These are phyloP conservation scores for Drosophila macrospina DNA, from an alignment of 2,888 invertebrate species.

Conservation along the genomic window DNA sequence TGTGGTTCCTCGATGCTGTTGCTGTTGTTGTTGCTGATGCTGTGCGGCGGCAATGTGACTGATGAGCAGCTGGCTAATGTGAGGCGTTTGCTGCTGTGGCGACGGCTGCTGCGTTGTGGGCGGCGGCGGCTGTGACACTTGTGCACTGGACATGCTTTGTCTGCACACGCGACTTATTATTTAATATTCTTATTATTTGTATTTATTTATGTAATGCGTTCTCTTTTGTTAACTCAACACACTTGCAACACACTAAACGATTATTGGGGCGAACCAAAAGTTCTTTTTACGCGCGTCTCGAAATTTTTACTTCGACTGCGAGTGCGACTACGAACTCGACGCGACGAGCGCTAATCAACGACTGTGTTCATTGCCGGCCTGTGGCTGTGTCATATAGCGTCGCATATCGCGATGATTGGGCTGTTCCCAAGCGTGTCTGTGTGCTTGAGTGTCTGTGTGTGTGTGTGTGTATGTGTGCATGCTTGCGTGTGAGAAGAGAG, in stretches of 20 bases:
- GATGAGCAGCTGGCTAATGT: constrained; percentile 82
- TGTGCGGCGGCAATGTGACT: constrained; percentile 82
- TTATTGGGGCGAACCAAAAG: constrained; percentile 13
- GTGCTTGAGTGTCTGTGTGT: not conserved
- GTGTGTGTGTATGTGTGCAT: not conserved
- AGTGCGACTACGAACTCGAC: constrained; percentile 56
- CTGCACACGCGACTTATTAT: constrained; percentile 32
- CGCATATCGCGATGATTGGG: constrained; percentile 50
- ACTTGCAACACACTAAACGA: constrained; percentile 22
- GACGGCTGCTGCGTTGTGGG: constrained; percentile 58
- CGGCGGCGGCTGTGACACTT: constrained; percentile 83
- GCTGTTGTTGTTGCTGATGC: constrained; percentile 62
- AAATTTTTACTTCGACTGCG: constrained; percentile 22
- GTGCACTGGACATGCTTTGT: constrained; percentile 84
- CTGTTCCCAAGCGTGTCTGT: constrained; percentile 29
- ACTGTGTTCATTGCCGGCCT: constrained; percentile 74
- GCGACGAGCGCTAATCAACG: constrained; percentile 80
- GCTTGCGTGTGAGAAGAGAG: constrained; percentile 28
- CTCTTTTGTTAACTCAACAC: not conserved
- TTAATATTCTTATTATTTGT: constrained; percentile 10
- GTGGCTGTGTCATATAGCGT: constrained; percentile 75
- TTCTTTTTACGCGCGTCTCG: constrained; percentile 2
- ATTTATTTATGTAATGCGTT: not conserved
- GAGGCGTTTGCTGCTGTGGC: constrained; percentile 71
- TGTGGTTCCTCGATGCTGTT: constrained; percentile 11